Percentiles rank a stretch among this genome's conserved stretches.
phyloP scores from a whole-genome alignment of 2,797 vertebrate species.

The Simalia tracyae region DNA sequence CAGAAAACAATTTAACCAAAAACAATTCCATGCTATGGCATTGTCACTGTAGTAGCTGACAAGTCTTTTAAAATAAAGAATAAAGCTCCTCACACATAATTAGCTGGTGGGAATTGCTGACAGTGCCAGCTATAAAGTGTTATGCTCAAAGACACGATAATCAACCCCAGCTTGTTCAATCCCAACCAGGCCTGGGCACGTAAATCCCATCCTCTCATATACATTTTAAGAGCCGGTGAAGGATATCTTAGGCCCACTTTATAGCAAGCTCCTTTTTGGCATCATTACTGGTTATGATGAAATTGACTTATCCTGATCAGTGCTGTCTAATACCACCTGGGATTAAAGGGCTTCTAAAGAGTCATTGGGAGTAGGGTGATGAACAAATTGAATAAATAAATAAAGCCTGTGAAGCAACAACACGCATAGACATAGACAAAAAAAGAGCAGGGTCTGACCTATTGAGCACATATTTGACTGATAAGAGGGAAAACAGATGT shows the following conservation, averaged over 20 bases:
- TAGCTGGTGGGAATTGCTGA: slow-evolving; percentile 64
- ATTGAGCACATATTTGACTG: too few species aligned
- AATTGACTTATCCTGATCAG: slow-evolving; percentile 30
- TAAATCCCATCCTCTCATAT: slow-evolving; percentile 28
- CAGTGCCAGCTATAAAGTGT: slow-evolving; percentile 62
- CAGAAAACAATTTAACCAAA: slow-evolving; percentile 58
- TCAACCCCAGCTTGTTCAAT: slow-evolving; percentile 46
- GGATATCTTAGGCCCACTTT: slow-evolving; percentile 10
- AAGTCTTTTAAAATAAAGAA: slow-evolving; percentile 68
- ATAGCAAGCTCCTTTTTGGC: background rate
- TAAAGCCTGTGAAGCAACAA: background rate
- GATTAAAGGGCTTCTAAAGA: slow-evolving; percentile 30
- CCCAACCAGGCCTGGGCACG: slow-evolving; percentile 26
- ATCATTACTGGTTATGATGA: slow-evolving; percentile 10
- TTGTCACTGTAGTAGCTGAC: slow-evolving; percentile 60
- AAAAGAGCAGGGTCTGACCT: background rate
- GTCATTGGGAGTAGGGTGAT: background rate
- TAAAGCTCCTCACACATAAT: slow-evolving; percentile 63
- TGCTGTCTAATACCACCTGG: slow-evolving; percentile 10
- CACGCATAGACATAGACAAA: background rate
- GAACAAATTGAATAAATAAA: too few species aligned
- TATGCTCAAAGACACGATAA: slow-evolving; percentile 58
- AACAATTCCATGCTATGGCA: slow-evolving; percentile 45
- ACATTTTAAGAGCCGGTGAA: slow-evolving; percentile 17
- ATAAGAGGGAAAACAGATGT: too few species aligned